Base-by-base conservation (phyloP, 1,140 invertebrate genomes). In the Scylla paramamosain region DNA sequence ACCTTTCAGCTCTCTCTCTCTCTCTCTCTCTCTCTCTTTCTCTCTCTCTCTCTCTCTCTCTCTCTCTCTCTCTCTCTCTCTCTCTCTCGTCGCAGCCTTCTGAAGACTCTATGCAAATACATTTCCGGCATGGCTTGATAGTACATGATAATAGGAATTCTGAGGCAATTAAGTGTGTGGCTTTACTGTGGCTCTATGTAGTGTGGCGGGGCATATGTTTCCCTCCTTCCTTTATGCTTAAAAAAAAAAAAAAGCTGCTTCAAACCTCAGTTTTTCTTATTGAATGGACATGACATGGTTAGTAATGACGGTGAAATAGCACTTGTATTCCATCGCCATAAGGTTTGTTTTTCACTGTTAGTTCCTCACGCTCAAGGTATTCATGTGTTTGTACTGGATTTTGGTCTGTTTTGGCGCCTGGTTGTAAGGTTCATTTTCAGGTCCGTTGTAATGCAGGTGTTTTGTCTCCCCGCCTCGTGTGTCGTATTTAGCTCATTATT, bases 81-180 rank as follows among this genome's bases (percentile, higher is more conserved):
- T 28, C 83, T 28, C 83, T 28, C 83, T 25, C 84, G 16, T 29
- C 32, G 28, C 48, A 77, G 67, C 77, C 59, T 90, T 39, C 45
- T 31, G 31, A 52, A 82, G 59, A 91, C 29, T 48, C 91, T 91
- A 94, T 94, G 93, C 93, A 91, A 94, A 94, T 94, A 77, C 28
- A 29, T 32, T 83, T 94, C 87, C 92, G 92, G 84, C 7, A n/a
- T 59, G 83, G 46, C n/a, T 77, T 39, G 93, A 94, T 91, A 84
- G 48, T 94, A 94, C 59, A 82, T 28, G 39, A 39, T 39, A 39
- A 39, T 39, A 39, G 39, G 39, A 6, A 39, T 84, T 88, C 91
- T 88, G 59, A 48, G 93, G 48, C 93, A 94, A 94, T 94, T 94
- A 94, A 94, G 88, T 91, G 67, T 91, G 45, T 59, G 89, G 67